Percentiles rank a stretch among this genome's conserved stretches.
These are phyloP conservation scores for Gambusia affinis DNA, from an alignment of 2,113 vertebrate genomes.

Conservation along the genomic window DNA sequence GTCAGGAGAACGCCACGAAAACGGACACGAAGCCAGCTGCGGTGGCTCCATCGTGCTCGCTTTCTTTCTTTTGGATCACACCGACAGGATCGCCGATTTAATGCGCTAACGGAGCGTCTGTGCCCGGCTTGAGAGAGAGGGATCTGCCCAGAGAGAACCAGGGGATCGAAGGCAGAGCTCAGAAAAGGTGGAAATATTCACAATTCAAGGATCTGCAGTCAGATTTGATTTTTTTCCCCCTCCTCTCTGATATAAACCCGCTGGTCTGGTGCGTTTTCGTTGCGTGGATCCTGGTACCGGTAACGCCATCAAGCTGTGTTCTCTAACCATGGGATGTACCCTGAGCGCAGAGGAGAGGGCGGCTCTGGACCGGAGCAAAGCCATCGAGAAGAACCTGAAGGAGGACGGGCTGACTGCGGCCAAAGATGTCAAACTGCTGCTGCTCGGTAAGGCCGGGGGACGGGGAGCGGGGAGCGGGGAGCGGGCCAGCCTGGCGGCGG, in stretches of 20 bases:
- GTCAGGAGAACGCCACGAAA: constrained; percentile 3
- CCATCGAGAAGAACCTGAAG: constrained; percentile 97
- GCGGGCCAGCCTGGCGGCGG: neutral
- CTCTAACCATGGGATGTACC: constrained; percentile 91
- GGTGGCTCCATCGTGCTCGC: constrained; percentile 29
- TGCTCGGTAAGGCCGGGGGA: constrained; percentile 87
- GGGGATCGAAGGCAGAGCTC: constrained; percentile 21
- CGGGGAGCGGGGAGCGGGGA: too few relatives aligned
- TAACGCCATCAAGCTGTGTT: constrained; percentile 72
- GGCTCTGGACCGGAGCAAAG: constrained; percentile 95
- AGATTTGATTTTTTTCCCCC: constrained; percentile 7
- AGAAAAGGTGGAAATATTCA: constrained; percentile 26
- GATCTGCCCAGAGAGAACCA: constrained; percentile 56
- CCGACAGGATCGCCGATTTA: constrained; percentile 62
- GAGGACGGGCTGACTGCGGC: constrained; percentile 93
- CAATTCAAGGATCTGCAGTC: constrained; percentile 46
- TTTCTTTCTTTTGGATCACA: constrained; percentile 34
- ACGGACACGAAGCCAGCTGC: constrained; percentile 35
- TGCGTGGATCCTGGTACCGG: constrained; percentile 50
- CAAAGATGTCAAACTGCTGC: constrained; percentile 96
- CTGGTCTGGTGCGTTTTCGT: constrained; percentile 12
- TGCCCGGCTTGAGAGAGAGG: constrained; percentile 60
- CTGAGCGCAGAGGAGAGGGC: constrained; percentile 96
- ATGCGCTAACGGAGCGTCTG: constrained; percentile 68
- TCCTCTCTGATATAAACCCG: constrained; percentile 1